Conservation (phyloP, 2,888 invertebrate genomes). For the Synanthedon tipuliformis region DNA sequence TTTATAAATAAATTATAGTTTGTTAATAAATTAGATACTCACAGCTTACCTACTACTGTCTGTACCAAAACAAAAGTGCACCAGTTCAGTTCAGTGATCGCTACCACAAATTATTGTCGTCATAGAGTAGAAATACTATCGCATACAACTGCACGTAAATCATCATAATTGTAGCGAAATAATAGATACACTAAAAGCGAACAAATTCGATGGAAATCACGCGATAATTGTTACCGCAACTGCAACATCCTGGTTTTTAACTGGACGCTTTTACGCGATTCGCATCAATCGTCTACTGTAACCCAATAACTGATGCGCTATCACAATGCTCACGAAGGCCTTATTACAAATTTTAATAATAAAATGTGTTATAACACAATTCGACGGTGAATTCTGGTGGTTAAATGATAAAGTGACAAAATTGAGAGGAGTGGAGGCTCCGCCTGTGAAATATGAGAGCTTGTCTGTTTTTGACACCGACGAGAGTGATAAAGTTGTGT, state of each 20-base stretch:
- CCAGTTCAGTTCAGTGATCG: constrained; percentile 26
- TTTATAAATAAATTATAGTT: background rate
- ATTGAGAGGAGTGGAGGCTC: constrained; percentile 23
- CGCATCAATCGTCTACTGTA: constrained; percentile 14
- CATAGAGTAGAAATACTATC: constrained; percentile 27
- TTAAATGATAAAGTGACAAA: constrained; percentile 36
- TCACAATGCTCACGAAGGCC: constrained; percentile 25
- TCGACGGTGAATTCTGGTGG: constrained; percentile 60
- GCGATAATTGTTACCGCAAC: constrained; percentile 32
- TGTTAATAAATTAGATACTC: too few species aligned
- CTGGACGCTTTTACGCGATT: constrained; percentile 13
- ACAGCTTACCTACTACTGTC: background rate
- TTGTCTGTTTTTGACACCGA: constrained; percentile 43
- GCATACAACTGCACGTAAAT: constrained; percentile 25
- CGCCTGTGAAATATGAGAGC: constrained; percentile 35
- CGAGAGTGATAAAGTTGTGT: constrained; percentile 42
- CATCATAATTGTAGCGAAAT: constrained; percentile 38
- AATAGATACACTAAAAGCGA: constrained; percentile 26
- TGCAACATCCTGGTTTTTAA: constrained; percentile 40
- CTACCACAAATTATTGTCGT: constrained; percentile 18
- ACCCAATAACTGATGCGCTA: constrained; percentile 7
- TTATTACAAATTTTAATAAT: constrained; percentile 21
- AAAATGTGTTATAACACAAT: constrained; percentile 24
- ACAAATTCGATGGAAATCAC: constrained; percentile 33
- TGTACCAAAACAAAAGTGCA: constrained; percentile 19